Conservation (phyloP, 2,888 invertebrate species). For the Lypha dubia region DNA sequence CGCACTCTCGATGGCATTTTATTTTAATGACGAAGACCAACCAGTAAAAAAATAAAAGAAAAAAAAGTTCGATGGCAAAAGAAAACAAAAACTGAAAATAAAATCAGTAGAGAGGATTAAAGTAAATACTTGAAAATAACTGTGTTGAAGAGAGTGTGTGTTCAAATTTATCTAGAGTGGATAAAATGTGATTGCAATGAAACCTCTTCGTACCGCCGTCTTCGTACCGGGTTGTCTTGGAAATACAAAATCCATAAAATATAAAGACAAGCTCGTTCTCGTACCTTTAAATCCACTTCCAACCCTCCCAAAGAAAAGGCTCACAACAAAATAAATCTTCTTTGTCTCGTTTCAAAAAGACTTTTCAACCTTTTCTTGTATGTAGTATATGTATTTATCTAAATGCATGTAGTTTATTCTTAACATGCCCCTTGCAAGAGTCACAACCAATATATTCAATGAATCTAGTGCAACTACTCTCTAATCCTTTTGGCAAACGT, state of each 20-base stretch:
- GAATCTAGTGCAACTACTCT: conserved; percentile 38
- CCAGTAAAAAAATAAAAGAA: conserved; percentile 12
- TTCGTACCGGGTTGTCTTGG: conserved; percentile 25
- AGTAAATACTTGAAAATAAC: conserved; percentile 30
- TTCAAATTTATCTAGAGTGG: conserved; percentile 11
- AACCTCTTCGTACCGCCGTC: too few relatives aligned
- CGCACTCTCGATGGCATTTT: not conserved
- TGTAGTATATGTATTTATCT: too few relatives aligned
- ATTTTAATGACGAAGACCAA: conserved; percentile 16
- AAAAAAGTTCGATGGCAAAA: not conserved
- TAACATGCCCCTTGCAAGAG: conserved; percentile 30
- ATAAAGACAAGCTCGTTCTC: conserved; percentile 7
- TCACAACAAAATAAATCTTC: not conserved
- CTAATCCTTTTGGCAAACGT: conserved; percentile 4
- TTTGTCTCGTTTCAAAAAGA: not conserved
- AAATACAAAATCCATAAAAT: conserved; percentile 44
- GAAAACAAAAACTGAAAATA: not conserved
- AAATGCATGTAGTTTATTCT: conserved; percentile 20
- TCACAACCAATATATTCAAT: conserved; percentile 46
- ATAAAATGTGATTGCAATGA: conserved; percentile 14
- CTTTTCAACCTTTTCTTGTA: not conserved
- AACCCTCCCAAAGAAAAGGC: not conserved
- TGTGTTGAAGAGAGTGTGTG: conserved; percentile 4
- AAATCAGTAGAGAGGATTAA: conserved; percentile 41
- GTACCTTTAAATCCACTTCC: not conserved